Base-by-base conservation (phyloP, 2,113 vertebrate species). In the Fukomys damarensis region DNA sequence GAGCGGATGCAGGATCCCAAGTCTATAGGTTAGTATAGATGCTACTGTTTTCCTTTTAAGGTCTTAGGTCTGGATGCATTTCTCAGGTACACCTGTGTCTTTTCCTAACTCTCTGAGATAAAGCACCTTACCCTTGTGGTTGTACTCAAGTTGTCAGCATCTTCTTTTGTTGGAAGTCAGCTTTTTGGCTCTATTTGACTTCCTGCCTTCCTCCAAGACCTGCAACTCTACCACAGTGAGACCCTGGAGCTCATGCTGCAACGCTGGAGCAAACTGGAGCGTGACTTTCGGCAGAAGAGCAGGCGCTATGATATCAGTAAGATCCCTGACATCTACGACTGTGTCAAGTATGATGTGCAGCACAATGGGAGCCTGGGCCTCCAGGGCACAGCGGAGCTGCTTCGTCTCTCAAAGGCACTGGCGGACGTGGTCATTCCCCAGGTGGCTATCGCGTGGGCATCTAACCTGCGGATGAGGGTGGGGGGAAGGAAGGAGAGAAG, bases 231-330 rank as follows among this genome's bases (percentile, higher is more conserved):
- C 98, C 99, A 99, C 98, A 99, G 99, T 1, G 99, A 99, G 98
- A 99, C 99, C 0, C 97, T 99, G 96, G 99, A 99, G 94, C 99
- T 99, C 96, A 99, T 99, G 99, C 98, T 99, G 91, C 99, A 99
- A 80, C 99, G 99, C 94, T 99, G 99, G 99, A 99, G 99, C 94
- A 99, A 99, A 97, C 99, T 99, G 63, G 99, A 99, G 98, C 98
- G 98, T 80, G 99, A 99, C 97, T 99, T 99, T 97, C 99, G 99
- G 95, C 99, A 99, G 99, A 99, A 99, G 98, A 99, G 98, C 0
- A 99, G 99, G 19, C 99, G 99, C 56, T 99, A 99, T 0, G 99
- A 99, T 98, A 99, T 99, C 98, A 99, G 99, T 98, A 99, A 99
- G 98, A 99, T 99, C 93, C 99, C 99, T 0, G 99, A 99, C 92